A percentile compares a stretch with the other conserved stretches of the same genome.
phyloP scores from a whole-genome alignment of 2,113 vertebrate genomes.

The Urocolius indicus region DNA sequence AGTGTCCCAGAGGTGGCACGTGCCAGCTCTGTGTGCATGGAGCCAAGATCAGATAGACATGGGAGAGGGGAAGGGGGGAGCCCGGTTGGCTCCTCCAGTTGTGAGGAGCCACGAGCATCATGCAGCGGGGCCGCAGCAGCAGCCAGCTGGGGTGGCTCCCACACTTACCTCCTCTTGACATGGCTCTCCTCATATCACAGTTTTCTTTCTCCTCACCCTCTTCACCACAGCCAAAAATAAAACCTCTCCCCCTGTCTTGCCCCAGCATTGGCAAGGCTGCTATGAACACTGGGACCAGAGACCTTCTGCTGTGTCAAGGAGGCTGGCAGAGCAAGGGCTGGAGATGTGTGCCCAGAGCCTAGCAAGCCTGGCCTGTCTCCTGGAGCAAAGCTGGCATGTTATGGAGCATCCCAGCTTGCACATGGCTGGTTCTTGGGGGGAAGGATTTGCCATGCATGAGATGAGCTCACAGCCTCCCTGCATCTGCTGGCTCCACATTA shows the following conservation, averaged over 20 bases:
- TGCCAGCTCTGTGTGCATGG: rapidly evolving
- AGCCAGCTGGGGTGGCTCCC: not conserved
- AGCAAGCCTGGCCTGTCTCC: not conserved
- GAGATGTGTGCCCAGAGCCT: not conserved
- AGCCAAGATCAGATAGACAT: not conserved
- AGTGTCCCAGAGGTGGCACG: rapidly evolving
- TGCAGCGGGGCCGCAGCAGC: rapidly evolving
- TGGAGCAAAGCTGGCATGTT: rapidly evolving
- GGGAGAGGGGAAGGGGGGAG: not conserved
- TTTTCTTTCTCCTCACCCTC: not conserved
- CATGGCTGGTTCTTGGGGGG: not conserved
- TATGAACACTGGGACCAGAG: not conserved
- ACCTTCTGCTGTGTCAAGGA: not conserved
- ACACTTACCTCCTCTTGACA: not conserved
- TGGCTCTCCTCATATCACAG: not conserved
- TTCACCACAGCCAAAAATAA: not conserved
- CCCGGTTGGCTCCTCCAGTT: not conserved
- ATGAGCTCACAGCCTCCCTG: not conserved
- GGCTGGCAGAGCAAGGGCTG: not conserved
- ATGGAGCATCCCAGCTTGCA: not conserved
- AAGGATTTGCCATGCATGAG: not conserved
- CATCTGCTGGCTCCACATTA: not conserved
- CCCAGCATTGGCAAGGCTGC: not conserved
- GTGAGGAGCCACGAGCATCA: not conserved
- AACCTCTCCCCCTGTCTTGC: not conserved